A percentile compares a stretch with the other conserved stretches of the same genome.
phyloP scores from a whole-genome alignment of 2,113 vertebrate species.

The Synodontis membranacea region DNA sequence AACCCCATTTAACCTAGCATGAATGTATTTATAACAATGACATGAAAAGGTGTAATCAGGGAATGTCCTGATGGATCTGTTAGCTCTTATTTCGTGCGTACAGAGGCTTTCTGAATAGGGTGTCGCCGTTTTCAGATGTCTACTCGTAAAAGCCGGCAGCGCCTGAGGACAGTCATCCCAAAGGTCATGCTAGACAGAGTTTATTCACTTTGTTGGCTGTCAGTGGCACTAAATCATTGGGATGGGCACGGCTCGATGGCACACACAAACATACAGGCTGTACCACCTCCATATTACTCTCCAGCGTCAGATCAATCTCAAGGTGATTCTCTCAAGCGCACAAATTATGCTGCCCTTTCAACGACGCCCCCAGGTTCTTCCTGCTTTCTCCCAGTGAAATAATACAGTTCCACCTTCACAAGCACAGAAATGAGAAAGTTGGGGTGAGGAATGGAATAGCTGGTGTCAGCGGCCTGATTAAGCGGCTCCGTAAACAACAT shows the following conservation, averaged over 20 bases:
- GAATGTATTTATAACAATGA: neutral
- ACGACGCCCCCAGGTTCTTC: conserved; percentile 22
- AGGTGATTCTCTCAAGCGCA: conserved; percentile 38
- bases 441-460: neutral
- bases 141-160: neutral
- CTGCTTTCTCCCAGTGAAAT: conserved; percentile 7
- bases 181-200: conserved; percentile 38
- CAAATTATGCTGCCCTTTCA: conserved; percentile 37
- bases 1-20: neutral
- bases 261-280: conserved; percentile 5
- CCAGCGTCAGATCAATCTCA: conserved; percentile 44
- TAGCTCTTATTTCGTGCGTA: neutral
- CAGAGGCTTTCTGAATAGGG: neutral
- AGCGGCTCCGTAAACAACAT: conserved; percentile 14
- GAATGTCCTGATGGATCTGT: neutral
- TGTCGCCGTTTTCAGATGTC: neutral
- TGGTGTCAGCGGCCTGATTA: conserved; percentile 17
- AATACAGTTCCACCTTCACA: conserved; percentile 29
- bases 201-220: conserved; percentile 37
- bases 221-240: conserved; percentile 37
- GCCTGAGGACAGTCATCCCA: conserved; percentile 4
- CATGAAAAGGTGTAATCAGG: neutral
- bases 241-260: conserved; percentile 38
- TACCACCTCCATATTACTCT: conserved; percentile 45
- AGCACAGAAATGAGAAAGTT: conserved; percentile 19